These are phyloP conservation scores for Pyrochroa serraticornis DNA, from an alignment of 2,888 invertebrate species.

Conservation along the genomic window DNA sequence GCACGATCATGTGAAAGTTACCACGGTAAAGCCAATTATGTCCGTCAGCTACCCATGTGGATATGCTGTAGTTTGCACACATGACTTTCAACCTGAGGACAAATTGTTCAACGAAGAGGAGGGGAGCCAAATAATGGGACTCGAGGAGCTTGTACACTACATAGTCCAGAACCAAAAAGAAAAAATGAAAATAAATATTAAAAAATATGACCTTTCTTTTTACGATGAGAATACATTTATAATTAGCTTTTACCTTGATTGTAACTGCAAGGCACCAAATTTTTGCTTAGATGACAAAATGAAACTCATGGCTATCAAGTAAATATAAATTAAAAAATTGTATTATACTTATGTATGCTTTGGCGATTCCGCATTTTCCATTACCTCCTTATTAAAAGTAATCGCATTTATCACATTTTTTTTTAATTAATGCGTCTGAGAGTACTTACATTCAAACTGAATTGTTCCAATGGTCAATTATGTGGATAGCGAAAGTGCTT, in stretches of 20 bases:
- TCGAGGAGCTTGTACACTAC: slow-evolving; percentile 1
- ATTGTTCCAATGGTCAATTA: too few species aligned
- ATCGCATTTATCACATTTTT: too few species aligned
- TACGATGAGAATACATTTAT: background rate
- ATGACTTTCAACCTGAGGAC: slow-evolving; percentile 1
- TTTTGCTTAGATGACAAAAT: slow-evolving; percentile 1
- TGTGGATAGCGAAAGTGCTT: too few species aligned
- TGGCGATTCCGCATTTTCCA: too few species aligned
- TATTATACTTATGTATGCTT: too few species aligned
- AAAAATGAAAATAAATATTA: slow-evolving; percentile 1
- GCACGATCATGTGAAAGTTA: background rate
- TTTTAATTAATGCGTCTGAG: too few species aligned
- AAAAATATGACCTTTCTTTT: background rate
- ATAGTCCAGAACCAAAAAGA: slow-evolving; percentile 1
- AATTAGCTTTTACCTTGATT: background rate
- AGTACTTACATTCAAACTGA: too few species aligned
- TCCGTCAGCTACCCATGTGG: background rate
- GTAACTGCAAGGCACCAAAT: background rate
- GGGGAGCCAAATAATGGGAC: slow-evolving; percentile 1
- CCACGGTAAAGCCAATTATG: background rate
- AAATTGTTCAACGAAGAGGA: background rate
- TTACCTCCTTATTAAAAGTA: too few species aligned
- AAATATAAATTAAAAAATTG: background rate
- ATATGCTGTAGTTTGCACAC: background rate
- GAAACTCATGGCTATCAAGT: background rate